These are phyloP conservation scores for Ciconia nigra DNA, from an alignment of 2,797 vertebrate species.

Conservation along the genomic window DNA sequence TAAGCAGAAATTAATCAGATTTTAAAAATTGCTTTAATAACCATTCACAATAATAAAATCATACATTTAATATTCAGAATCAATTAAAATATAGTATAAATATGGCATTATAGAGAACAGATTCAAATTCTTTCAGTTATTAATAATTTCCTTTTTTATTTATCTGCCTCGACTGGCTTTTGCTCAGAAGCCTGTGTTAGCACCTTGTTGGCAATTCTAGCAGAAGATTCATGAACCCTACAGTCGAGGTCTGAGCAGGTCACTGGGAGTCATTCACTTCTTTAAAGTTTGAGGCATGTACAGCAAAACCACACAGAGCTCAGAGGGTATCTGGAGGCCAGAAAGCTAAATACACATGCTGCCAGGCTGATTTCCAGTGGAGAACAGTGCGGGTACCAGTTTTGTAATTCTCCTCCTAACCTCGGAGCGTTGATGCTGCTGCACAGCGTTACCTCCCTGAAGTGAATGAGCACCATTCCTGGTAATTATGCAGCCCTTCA, in stretches of 20 bases:
- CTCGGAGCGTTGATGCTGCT: accelerated
- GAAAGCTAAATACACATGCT: background rate
- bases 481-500: conserved; percentile 42
- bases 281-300: background rate
- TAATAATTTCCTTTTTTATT: background rate
- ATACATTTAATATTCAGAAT: background rate
- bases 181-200: background rate
- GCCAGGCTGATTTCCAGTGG: background rate
- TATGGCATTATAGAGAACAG: background rate
- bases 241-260: background rate
- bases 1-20: background rate
- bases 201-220: background rate
- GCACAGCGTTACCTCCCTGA: background rate
- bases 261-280: background rate
- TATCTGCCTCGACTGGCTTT: background rate
- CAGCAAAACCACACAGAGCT: background rate
- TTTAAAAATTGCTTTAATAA: background rate
- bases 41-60: background rate
- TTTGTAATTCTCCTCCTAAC: background rate
- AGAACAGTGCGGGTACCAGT: background rate
- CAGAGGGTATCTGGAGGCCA: background rate
- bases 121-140: background rate
- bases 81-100: background rate
- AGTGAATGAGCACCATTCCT: background rate
- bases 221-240: background rate